Conservation (phyloP, 2,113 vertebrate genomes). For the rat (Rattus norvegicus) region DNA sequence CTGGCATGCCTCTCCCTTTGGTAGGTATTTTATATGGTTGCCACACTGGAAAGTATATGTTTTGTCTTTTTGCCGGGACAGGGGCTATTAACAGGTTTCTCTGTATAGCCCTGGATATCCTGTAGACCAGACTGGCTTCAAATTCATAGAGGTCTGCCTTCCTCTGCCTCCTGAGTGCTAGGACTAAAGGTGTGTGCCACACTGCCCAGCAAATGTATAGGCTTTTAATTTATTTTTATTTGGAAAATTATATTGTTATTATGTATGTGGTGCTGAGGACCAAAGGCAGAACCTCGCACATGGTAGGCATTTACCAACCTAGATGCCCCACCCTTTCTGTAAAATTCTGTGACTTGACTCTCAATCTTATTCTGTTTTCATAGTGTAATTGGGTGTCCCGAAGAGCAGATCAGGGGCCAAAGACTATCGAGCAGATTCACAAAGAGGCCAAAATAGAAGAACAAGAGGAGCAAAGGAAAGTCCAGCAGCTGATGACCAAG, state of each 20-base stretch:
- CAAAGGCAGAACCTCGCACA: background rate
- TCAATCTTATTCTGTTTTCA: conserved; percentile 46
- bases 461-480: conserved; percentile 98
- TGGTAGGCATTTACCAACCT: background rate
- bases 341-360: background rate
- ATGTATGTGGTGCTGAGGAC: background rate
- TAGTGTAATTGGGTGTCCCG: conserved; percentile 98
- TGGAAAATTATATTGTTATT: background rate
- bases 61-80: background rate
- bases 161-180: background rate
- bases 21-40: background rate
- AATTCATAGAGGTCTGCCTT: background rate
- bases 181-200: background rate
- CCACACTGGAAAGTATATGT: background rate
- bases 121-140: background rate
- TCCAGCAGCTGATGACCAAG: conserved; percentile 98
- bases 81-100: background rate
- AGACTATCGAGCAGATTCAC: conserved; percentile 99
- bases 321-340: background rate
- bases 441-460: conserved; percentile 99
- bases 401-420: conserved; percentile 96
- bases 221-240: background rate
- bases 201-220: background rate
- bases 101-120: background rate
- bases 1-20: background rate